Conservation (phyloP, 2,797 vertebrate species). For the Phyllotis vaccarum region DNA sequence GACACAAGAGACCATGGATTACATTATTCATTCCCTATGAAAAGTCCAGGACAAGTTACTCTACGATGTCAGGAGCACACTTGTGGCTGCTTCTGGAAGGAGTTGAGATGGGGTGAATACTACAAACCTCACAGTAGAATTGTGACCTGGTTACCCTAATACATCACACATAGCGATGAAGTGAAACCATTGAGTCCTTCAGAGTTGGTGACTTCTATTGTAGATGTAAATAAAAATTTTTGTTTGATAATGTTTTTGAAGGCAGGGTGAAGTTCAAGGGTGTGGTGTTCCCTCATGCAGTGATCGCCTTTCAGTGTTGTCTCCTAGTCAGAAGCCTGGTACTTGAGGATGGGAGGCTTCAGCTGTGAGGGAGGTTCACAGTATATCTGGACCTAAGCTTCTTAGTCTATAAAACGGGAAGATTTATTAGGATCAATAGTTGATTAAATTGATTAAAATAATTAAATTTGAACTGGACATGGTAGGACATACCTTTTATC, state of each 20-base stretch:
- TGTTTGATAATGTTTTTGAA: conserved; percentile 1
- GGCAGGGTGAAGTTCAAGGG: background rate
- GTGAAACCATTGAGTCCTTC: background rate
- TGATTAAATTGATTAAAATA: conserved; percentile 23
- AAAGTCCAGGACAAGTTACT: background rate
- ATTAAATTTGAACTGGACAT: background rate
- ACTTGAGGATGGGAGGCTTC: background rate
- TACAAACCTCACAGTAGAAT: background rate
- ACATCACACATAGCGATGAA: background rate
- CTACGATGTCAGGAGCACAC: background rate
- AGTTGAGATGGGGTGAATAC: background rate
- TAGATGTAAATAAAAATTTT: background rate
- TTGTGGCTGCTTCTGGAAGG: background rate
- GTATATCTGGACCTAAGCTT: background rate
- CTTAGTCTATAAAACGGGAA: conserved; percentile 18
- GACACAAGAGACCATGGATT: background rate
- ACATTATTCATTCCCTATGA: background rate
- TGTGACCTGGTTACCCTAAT: background rate
- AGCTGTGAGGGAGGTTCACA: background rate
- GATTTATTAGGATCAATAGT: background rate
- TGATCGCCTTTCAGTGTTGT: background rate
- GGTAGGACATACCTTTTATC: background rate
- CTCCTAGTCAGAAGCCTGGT: background rate
- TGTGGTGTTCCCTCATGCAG: background rate
- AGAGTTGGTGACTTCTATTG: background rate